Conservation (phyloP, 2,113 vertebrate species). For the Heterotis niloticus region DNA sequence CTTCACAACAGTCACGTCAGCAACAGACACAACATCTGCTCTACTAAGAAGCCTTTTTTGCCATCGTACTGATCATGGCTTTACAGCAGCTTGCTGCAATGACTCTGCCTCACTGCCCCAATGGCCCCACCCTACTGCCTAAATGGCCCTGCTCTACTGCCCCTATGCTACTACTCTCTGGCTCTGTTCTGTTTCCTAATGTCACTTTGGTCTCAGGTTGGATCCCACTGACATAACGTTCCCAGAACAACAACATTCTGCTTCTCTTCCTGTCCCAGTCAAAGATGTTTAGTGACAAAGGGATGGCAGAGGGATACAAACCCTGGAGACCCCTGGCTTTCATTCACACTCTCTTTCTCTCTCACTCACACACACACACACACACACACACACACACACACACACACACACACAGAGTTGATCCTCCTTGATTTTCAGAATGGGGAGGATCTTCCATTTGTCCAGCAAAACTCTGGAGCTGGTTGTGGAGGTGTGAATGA, state of each 20-base stretch:
- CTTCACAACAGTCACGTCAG: conserved; percentile 13
- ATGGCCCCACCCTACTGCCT: neutral
- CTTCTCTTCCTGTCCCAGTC: neutral
- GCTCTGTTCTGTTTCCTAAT: conserved; percentile 33
- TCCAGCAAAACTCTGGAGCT: no score
- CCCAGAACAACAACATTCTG: conserved; percentile 31
- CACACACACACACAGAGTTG: no score
- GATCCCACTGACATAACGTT: conserved; percentile 34
- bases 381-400: no score
- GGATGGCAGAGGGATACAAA: neutral
- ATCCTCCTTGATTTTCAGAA: no score
- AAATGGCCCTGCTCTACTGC: no score
- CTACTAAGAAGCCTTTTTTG: neutral
- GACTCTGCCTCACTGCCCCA: conserved; percentile 2
- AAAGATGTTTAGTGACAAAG: neutral
- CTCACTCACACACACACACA: no score
- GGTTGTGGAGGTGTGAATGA: no score
- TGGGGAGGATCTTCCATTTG: no score
- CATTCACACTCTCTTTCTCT: no score
- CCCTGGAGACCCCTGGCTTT: neutral
- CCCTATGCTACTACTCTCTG: no score
- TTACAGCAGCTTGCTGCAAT: conserved; percentile 14
- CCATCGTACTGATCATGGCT: neutral
- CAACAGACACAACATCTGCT: conserved; percentile 37
- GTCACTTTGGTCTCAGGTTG: conserved; percentile 21